Conservation (phyloP, 1,140 invertebrate genomes). For the Onthophagus taurus region DNA sequence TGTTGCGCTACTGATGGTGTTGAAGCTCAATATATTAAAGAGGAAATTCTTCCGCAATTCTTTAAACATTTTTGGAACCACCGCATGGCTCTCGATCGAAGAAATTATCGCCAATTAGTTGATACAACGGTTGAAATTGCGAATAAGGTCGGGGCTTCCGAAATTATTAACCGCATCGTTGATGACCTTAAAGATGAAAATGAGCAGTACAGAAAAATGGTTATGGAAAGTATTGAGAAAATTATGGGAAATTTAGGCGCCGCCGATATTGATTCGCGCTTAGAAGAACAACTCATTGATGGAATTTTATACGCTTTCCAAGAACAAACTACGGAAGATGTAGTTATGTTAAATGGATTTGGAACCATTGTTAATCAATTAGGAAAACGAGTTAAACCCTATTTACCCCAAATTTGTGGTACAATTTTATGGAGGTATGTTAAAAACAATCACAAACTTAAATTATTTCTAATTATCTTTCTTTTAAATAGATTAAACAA, state of each 20-base stretch:
- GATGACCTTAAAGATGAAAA: conserved; percentile 99
- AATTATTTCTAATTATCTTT: too few species aligned
- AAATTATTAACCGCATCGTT: conserved; percentile 97
- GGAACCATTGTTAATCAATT: conserved; percentile 97
- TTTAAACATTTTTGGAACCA: conserved; percentile 99
- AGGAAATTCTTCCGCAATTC: conserved; percentile 97
- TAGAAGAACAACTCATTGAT: conserved; percentile 98
- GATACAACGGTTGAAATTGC: conserved; percentile 99
- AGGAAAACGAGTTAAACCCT: conserved; percentile 95
- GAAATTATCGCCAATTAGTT: conserved; percentile 96
- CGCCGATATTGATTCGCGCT: conserved; percentile 91
- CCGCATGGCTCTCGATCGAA: conserved; percentile 94
- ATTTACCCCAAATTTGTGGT: conserved; percentile 98
- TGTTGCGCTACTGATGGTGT: conserved; percentile 99
- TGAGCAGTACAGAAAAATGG: conserved; percentile 99
- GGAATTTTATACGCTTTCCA: conserved; percentile 99
- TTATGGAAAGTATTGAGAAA: conserved; percentile 99
- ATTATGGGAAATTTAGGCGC: conserved; percentile 96
- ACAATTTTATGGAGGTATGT: conserved; percentile 99
- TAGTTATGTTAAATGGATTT: conserved; percentile 99
- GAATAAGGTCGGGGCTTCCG: conserved; percentile 97
- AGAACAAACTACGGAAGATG: conserved; percentile 98
- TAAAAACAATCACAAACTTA: too few species aligned
- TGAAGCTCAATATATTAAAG: conserved; percentile 97
- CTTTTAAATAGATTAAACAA: conserved; percentile 98